A percentile compares a stretch with the other conserved stretches of the same genome.
These are phyloP conservation scores for Epinephelus coioides DNA, from an alignment of 2,797 vertebrate species.

Conservation along the genomic window DNA sequence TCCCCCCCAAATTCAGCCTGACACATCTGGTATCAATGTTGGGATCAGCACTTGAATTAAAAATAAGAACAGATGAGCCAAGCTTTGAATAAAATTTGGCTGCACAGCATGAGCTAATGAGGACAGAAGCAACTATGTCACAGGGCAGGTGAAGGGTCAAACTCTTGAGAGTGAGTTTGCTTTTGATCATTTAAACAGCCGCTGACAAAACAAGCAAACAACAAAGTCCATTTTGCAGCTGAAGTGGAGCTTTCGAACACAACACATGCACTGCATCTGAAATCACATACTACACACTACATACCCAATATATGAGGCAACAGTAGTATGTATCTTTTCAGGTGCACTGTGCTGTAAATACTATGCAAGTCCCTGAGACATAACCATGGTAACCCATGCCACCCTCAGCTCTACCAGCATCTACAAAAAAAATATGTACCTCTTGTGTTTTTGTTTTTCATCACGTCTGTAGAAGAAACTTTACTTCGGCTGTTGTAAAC, in stretches of 20 bases:
- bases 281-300: too few relatives aligned
- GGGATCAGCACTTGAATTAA: neutral
- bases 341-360: too few relatives aligned
- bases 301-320: too few relatives aligned
- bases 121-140: neutral
- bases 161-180: neutral
- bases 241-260: neutral
- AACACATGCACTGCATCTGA: too few relatives aligned
- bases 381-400: too few relatives aligned
- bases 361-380: too few relatives aligned
- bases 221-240: neutral
- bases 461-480: too few relatives aligned
- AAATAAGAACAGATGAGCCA: neutral
- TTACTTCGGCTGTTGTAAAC: too few relatives aligned
- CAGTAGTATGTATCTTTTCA: too few relatives aligned
- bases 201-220: neutral
- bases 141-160: neutral
- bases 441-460: too few relatives aligned
- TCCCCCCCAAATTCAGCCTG: neutral
- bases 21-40: constrained; percentile 3
- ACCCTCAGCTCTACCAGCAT: too few relatives aligned
- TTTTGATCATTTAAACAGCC: constrained; percentile 1
- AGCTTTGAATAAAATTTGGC: neutral
- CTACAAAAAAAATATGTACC: too few relatives aligned
- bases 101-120: neutral